Conservation (phyloP, 2,113 vertebrate genomes). For the Tychaedon coryphoeus region DNA sequence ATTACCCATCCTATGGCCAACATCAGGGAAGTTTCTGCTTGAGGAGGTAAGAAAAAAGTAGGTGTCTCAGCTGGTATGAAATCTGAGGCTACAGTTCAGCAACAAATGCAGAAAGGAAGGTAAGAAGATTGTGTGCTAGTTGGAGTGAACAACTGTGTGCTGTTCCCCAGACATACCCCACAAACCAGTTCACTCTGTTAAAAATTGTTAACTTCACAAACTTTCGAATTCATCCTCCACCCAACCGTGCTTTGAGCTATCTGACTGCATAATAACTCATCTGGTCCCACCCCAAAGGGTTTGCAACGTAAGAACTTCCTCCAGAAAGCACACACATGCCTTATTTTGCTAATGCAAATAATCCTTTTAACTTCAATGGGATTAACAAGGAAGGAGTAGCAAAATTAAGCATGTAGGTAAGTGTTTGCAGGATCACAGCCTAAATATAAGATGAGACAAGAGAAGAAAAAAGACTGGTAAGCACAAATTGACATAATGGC, state of each 20-base stretch:
- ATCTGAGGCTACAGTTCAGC: not conserved
- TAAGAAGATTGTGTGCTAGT: not conserved
- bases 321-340: not conserved
- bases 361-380: conserved; percentile 63
- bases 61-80: not conserved
- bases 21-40: not conserved
- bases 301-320: conserved; percentile 2
- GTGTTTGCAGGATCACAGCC: not conserved
- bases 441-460: conserved; percentile 2
- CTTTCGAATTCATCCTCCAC: not conserved
- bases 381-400: conserved; percentile 15
- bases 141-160: not conserved
- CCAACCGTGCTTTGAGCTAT: not conserved
- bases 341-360: conserved; percentile 57
- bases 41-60: not conserved
- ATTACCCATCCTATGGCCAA: not conserved
- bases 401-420: conserved; percentile 44
- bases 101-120: not conserved
- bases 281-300: not conserved
- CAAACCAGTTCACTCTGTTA: not conserved
- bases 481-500: conserved; percentile 39
- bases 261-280: not conserved
- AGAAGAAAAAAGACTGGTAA: conserved; percentile 12
- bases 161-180: not conserved
- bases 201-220: not conserved